Base-by-base conservation (phyloP, 2,113 vertebrate species). In the Falcunculus frontatus region DNA sequence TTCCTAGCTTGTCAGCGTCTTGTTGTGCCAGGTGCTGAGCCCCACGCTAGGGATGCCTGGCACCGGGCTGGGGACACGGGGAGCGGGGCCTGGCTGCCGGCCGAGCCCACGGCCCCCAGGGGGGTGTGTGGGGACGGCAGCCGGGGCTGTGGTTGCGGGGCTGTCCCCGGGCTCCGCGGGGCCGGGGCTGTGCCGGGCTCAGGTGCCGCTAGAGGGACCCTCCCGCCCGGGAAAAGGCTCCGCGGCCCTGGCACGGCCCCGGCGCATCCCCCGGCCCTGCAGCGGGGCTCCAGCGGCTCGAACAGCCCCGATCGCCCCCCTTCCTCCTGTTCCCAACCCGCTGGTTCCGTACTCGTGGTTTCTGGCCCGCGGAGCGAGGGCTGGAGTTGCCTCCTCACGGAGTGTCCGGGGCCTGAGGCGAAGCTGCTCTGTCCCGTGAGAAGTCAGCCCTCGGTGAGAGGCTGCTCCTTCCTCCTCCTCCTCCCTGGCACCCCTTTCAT, bases 141-240 rank as follows among this genome's bases (percentile, higher is more conserved):
- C 35, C 16, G 21, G 20, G 41, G n/a, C 0, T 13, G 39, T 9
- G n/a, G 47, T 7, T 12, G 16, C 11, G 19, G 32, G 7, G 39
- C 9, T 39, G 9, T 39, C 39, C 39, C 39, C 39, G 39, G 39
- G 39, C n/a, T n/a, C n/a, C n/a, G n/a, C n/a, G n/a, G n/a, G n/a
- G n/a, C n/a, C n/a, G n/a, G n/a, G n/a, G n/a, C n/a, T 4, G 29
- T 11, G 65, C 56, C 17, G 35, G 70, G 22, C 73, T 33, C 33
- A 2, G 46, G 39, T 0, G 52, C 89, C 95, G 76, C 95, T 96
- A 95, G 95, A 75, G 95, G 92, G 89, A 92, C 80, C 89, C 67
- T 57, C 42, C 87, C 52, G 84, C 92, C 72, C 84, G 62, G 65
- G 37, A 67, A 92, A 94, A 29, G 19, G 52, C 42, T 21, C 25